Percentiles rank a stretch among this genome's conserved stretches.
Conservation (phyloP, 2,888 invertebrate genomes). For the Cheilosia impressa region DNA sequence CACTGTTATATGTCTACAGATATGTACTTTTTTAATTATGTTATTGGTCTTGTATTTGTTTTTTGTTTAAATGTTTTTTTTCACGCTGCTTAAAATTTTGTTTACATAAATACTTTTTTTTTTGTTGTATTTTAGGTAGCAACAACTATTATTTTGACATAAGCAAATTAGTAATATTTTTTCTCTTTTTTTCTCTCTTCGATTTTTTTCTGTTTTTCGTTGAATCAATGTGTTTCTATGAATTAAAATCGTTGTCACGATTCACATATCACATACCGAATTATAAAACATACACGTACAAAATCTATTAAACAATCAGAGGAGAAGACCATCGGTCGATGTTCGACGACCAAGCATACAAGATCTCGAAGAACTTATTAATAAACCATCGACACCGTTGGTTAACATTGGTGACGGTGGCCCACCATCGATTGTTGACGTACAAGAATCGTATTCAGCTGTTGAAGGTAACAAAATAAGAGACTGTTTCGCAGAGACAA, state of each 20-base stretch:
- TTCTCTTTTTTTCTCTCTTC: slow-evolving; percentile 34
- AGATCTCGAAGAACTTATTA: slow-evolving; percentile 94
- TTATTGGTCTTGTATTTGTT: slow-evolving; percentile 49
- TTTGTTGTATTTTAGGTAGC: slow-evolving; percentile 42
- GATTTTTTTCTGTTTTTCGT: slow-evolving; percentile 61
- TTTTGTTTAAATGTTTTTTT: slow-evolving; percentile 43
- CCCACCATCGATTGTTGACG: slow-evolving; percentile 95
- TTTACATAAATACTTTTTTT: slow-evolving; percentile 15
- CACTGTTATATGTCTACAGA: slow-evolving; percentile 32
- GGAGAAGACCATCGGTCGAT: slow-evolving; percentile 95
- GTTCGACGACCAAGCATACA: slow-evolving; percentile 95
- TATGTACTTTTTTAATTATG: slow-evolving; percentile 27
- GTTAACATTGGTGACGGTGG: slow-evolving; percentile 91
- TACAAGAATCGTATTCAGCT: slow-evolving; percentile 97
- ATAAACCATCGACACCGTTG: slow-evolving; percentile 95
- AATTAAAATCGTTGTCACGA: slow-evolving; percentile 11
- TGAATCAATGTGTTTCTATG: slow-evolving; percentile 13
- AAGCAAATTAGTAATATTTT: slow-evolving; percentile 26
- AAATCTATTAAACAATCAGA: slow-evolving; percentile 82
- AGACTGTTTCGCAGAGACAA: slow-evolving; percentile 14
- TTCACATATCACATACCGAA: background rate
- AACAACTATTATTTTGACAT: slow-evolving; percentile 2
- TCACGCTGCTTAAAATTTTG: slow-evolving; percentile 44
- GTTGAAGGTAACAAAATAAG: slow-evolving; percentile 91
- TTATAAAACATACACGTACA: slow-evolving; percentile 12